Evolutionary conservation across 2,113 vertebrate species (phyloP), one percentile per base, ranked within the genome.

Genomic region (Coregonus clupeaformis): DNA sequence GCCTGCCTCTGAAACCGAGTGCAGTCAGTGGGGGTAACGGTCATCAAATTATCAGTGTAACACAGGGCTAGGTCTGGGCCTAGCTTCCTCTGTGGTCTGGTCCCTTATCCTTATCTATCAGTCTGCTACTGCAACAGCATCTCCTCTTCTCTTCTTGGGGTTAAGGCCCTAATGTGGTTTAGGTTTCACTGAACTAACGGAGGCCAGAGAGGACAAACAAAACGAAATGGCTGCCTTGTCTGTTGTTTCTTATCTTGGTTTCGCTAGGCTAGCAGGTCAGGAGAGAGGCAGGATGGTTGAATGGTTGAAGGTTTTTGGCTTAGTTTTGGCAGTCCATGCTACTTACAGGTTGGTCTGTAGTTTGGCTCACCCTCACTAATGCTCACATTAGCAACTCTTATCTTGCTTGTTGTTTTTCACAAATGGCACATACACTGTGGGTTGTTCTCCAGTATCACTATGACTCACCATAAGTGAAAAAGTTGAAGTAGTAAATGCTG

Each of bases 261-360:
- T 91, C 76, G 72, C 82, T 42, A 42, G 36, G 84, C 87, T 85
- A 20, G 52, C 78, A n/a, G 87, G 82, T 88, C 87, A 85, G 68
- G 75, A 75, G 78, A 85, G 75, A 76, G 52, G 18, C 68, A 59
- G 67, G 16, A 55, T 3, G 12, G 16, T 55, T 13, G 52, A 4
- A 4, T 55, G 3, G 3, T 55, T 13, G 12, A 55, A 55, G 52
- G 52, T 20, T 55, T 16, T 9, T 13, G 52, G 52, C 13, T 55
- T 75, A 5, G 80, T 70, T 69, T n/a, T 9, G n/a, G 18, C 68
- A 59, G 67, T 22, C 32, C 52, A 32, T 24, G 30, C 64, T 81
- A 73, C 16, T 52, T 18, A 18, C 75, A 73, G 81, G 77, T 75
- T 68, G 73, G 77, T 75, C 73, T 86, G 85, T 78, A 79, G 81